phyloP scores from a whole-genome alignment of 2,888 invertebrate genomes.

The Drosophila limbata region DNA sequence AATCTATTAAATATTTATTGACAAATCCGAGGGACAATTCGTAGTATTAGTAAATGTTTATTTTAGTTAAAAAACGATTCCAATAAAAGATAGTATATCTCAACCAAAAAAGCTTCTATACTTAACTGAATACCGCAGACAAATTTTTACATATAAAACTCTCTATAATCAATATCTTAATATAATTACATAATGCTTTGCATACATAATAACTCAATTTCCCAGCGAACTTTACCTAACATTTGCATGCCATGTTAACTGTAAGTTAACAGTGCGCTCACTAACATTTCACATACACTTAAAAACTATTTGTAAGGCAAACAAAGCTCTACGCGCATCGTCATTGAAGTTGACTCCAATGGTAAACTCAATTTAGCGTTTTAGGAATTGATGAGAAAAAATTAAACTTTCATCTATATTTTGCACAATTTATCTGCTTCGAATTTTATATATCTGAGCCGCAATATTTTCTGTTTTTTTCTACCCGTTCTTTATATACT shows the following conservation, averaged over 20 bases:
- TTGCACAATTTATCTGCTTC: slow-evolving; percentile 6
- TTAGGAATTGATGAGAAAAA: neutral
- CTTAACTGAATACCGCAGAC: too few species aligned
- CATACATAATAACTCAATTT: neutral
- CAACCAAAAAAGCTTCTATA: too few species aligned
- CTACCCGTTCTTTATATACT: slow-evolving; percentile 58
- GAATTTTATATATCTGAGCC: slow-evolving; percentile 15
- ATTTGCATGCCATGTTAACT: neutral
- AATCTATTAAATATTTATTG: too few species aligned
- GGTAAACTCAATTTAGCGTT: neutral
- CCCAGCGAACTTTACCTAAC: neutral
- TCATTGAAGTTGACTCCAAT: slow-evolving; percentile 44
- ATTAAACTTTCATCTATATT: neutral
- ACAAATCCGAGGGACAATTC: too few species aligned
- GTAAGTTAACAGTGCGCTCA: neutral
- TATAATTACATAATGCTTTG: neutral
- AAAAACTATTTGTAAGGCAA: neutral
- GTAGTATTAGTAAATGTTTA: too few species aligned
- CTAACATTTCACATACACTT: neutral
- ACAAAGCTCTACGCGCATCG: slow-evolving; percentile 32
- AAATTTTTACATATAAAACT: neutral
- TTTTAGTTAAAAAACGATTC: too few species aligned
- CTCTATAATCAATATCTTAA: neutral
- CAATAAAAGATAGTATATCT: too few species aligned
- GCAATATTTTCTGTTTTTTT: slow-evolving; percentile 38